A percentile compares a stretch with the other conserved stretches of the same genome.
Conservation (phyloP, 2,113 vertebrate genomes). For the Oreochromis spilurus region DNA sequence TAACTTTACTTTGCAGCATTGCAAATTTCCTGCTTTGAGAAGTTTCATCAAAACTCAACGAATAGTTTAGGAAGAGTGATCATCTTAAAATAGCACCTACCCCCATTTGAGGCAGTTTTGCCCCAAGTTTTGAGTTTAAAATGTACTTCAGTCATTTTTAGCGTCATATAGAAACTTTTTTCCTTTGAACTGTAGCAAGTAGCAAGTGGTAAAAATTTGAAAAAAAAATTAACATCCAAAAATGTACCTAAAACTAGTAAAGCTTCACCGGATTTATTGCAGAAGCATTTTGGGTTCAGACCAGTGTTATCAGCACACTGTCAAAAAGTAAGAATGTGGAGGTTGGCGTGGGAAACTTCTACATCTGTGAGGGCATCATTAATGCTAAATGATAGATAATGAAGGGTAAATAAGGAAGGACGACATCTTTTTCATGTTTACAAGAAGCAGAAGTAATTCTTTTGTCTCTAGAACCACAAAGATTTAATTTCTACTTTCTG, state of each 20-base stretch:
- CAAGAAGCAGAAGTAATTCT: neutral
- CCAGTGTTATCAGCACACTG: neutral
- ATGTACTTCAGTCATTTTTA: neutral
- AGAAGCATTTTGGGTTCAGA: neutral
- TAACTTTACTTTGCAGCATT: neutral
- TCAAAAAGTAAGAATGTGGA: neutral
- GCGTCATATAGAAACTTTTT: neutral
- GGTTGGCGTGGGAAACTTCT: neutral
- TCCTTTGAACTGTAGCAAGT: neutral
- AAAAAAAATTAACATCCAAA: neutral
- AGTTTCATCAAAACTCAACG: neutral
- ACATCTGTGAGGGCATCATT: neutral
- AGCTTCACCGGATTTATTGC: neutral
- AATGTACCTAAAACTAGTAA: neutral
- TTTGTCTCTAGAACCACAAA: neutral
- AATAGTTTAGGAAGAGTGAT: neutral
- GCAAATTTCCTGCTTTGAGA: neutral
- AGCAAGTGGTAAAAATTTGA: neutral
- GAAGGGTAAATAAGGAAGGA: neutral
- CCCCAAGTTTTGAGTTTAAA: neutral
- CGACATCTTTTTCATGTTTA: neutral
- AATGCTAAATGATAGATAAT: neutral
- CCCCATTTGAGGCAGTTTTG: neutral
- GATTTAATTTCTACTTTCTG: neutral
- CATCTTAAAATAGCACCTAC: neutral